Conservation (phyloP, 2,797 vertebrate genomes). For the Erethizon dorsatum region DNA sequence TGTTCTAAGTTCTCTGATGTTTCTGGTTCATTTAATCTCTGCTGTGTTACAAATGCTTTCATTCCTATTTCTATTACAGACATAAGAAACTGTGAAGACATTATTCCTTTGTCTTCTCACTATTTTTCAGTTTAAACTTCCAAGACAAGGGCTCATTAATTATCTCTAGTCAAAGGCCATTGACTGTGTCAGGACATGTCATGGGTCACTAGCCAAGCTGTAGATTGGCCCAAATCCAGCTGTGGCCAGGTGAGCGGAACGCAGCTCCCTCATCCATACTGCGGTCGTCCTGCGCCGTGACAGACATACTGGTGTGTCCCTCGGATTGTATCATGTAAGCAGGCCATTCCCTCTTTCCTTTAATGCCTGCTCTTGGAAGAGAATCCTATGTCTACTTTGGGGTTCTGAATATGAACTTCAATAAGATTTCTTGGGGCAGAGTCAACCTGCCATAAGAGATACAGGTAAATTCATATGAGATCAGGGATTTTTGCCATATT, state of each 20-base stretch:
- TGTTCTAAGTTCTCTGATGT: background rate
- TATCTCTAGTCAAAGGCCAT: background rate
- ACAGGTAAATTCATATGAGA: background rate
- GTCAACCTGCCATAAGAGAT: background rate
- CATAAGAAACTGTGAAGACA: background rate
- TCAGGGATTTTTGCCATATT: background rate
- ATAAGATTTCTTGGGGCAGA: background rate
- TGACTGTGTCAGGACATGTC: background rate
- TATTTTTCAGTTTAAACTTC: slow-evolving; percentile 38
- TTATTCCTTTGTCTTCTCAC: background rate
- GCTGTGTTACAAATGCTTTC: background rate
- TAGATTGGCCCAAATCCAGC: background rate
- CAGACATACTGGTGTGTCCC: background rate
- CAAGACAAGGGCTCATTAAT: slow-evolving; percentile 2
- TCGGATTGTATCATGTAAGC: background rate
- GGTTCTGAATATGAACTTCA: background rate
- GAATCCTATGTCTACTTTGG: background rate
- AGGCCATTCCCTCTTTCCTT: background rate
- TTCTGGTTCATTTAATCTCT: background rate
- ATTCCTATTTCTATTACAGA: background rate
- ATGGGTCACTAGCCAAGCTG: background rate
- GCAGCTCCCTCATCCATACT: background rate
- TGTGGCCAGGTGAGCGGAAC: background rate
- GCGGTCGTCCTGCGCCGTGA: background rate
- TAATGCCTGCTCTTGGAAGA: background rate